Evolutionary conservation across 1,140 invertebrate genomes (phyloP).

Genomic region (Coenobita brevimanus): DNA sequence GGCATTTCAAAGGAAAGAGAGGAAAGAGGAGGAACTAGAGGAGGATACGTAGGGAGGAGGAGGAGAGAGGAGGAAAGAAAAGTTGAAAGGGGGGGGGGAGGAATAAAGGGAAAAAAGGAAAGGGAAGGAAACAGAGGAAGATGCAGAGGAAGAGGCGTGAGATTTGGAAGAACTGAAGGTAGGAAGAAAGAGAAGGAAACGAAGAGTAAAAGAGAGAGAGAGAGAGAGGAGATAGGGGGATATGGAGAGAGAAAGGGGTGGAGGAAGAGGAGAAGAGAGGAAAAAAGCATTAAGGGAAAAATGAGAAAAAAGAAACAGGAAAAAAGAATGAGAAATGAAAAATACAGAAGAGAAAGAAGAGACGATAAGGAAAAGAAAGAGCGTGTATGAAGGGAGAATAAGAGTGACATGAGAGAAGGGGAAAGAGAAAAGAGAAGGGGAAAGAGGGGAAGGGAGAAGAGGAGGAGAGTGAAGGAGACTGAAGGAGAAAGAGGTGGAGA

Average conservation of each 20-base stretch:
- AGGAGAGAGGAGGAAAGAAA: neutral
- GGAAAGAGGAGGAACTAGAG: neutral
- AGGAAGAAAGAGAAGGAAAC: neutral
- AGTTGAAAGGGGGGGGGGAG: neutral
- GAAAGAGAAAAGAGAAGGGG: neutral
- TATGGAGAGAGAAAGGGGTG: neutral
- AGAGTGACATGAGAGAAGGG: neutral
- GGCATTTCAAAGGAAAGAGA: neutral
- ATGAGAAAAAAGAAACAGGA: neutral
- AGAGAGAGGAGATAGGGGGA: neutral
- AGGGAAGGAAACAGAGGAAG: too few relatives aligned
- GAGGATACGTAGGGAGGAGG: neutral
- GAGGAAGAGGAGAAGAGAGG: neutral
- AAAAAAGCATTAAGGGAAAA: neutral
- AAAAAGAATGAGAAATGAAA: neutral
- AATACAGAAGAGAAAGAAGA: too few relatives aligned
- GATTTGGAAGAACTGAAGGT: neutral
- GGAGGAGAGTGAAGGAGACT: neutral
- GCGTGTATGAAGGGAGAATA: neutral
- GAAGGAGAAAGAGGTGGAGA: constrained; percentile 1
- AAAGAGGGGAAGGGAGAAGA: neutral
- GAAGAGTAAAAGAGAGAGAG: neutral
- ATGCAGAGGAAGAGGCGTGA: neutral
- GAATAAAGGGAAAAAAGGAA: too few relatives aligned
- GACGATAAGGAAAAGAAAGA: neutral